Evolutionary conservation across 2,888 invertebrate species (phyloP).

Genomic region (Torymus auratus): DNA sequence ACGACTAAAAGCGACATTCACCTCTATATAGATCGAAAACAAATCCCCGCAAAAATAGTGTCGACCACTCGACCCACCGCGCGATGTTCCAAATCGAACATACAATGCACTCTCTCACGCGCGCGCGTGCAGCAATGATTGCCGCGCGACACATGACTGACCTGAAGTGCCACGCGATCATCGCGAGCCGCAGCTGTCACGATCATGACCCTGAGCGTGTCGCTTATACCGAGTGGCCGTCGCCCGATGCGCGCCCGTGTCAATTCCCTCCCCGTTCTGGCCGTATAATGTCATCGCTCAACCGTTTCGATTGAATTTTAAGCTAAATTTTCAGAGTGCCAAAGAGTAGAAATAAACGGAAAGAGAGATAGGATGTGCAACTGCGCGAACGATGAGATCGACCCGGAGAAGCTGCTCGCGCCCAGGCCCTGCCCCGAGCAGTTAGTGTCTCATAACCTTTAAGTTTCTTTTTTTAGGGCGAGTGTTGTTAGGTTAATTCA

Average conservation of each 20-base stretch:
- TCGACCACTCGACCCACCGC: no score
- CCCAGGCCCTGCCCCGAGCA: not conserved
- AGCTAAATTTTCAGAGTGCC: no score
- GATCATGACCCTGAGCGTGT: constrained; percentile 34
- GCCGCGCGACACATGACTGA: constrained; percentile 19
- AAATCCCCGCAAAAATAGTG: no score
- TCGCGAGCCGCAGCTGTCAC: constrained; percentile 40
- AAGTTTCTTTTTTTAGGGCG: not conserved
- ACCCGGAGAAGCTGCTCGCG: no score
- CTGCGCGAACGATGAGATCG: not conserved
- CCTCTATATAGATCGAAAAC: no score
- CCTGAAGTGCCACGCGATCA: constrained; percentile 46
- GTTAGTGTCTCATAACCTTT: constrained; percentile 45
- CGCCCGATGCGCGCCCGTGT: not conserved
- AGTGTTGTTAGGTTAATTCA: no score
- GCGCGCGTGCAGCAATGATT: no score
- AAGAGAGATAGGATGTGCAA: constrained; percentile 23
- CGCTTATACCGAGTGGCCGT: constrained; percentile 13
- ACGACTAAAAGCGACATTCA: no score
- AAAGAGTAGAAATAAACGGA: not conserved
- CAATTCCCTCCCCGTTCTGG: not conserved
- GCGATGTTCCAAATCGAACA: no score
- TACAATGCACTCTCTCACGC: no score
- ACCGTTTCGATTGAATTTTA: constrained; percentile 17
- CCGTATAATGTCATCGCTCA: constrained; percentile 22